Percentiles rank a stretch among this genome's conserved stretches.
Evolutionary conservation across 1,140 invertebrate genomes (phyloP).

Genomic region (Papilio polytes): DNA sequence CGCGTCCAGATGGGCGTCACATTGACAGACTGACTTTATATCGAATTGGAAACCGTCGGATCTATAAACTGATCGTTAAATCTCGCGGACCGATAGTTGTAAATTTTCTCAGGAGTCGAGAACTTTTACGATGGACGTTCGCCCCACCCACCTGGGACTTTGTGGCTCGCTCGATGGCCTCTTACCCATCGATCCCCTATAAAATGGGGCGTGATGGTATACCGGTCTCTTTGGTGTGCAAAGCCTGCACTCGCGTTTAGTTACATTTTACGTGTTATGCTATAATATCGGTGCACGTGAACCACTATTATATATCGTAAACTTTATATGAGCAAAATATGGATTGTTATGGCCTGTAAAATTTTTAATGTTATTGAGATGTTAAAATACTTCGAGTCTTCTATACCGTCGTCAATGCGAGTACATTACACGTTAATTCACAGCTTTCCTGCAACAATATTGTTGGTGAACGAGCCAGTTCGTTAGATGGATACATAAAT

Average conservation of each 20-base stretch:
- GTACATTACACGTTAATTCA: constrained; percentile 1
- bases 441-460: constrained; percentile 1
- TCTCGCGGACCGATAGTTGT: constrained; percentile 75
- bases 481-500: not conserved
- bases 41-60: constrained; percentile 74
- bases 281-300: constrained; percentile 18
- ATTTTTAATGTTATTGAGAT: constrained; percentile 36
- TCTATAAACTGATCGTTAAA: constrained; percentile 82
- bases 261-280: constrained; percentile 38
- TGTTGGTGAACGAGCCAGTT: not conserved
- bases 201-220: constrained; percentile 64
- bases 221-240: constrained; percentile 57
- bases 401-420: constrained; percentile 1
- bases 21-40: constrained; percentile 74
- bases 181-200: constrained; percentile 69
- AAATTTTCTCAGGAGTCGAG: constrained; percentile 73
- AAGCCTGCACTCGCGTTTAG: constrained; percentile 34
- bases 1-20: constrained; percentile 55
- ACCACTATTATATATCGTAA: constrained; percentile 31
- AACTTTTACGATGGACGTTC: constrained; percentile 74
- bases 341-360: constrained; percentile 32
- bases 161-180: constrained; percentile 63
- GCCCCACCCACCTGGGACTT: constrained; percentile 75
- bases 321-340: constrained; percentile 28
- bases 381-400: constrained; percentile 21